Base-by-base conservation (phyloP, 2,113 vertebrate species). In the Pterocles orientalis region DNA sequence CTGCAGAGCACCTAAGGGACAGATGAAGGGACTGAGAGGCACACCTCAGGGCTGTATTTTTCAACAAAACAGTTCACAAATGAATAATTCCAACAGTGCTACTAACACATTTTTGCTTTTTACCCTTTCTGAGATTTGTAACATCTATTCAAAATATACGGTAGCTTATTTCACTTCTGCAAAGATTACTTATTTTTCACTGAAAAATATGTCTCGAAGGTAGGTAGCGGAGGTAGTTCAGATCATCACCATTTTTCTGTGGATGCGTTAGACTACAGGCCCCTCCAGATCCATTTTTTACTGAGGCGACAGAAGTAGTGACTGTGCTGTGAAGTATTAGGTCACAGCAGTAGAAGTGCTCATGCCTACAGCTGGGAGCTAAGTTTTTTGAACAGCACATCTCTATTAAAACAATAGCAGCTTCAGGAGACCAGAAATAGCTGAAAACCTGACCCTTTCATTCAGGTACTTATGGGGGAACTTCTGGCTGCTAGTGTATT, bases 401-500 rank as follows among this genome's bases (percentile, higher is more conserved):
- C 36, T 87, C 91, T 76, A 29, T 70, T 96, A 89, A 96, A 94
- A 97, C 96, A 96, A 93, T 82, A 79, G 66, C 36, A 89, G 50
- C 88, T 79, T 81, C 77, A 88, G 85, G 87, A 90, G 41, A 51
- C 47, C 45, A 58, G 76, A 64, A 93, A 76, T 18, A 62, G 62
- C 61, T 87, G 83, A 92, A 96, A 96, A 86, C 21, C 88, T 91
- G 88, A 92, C 83, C 91, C 86, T 94, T 95, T 94, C 54, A 73
- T 93, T 80, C 93, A 72, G 50, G 36, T 76, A 70, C 66, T 90
- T 71, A 48, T 64, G 95, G 80, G 61, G 54, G 48, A 79, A 41
- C 65, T 96, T 79, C 84, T 89, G 77, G 48, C 82, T 94, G 50
- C 48, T 85, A 29, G 53, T 14, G 5, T 81, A 68, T 91, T 92